Evolutionary conservation across 1,140 invertebrate genomes (phyloP), one percentile per base, ranked within the genome.

Genomic region (Bombus superbus): DNA sequence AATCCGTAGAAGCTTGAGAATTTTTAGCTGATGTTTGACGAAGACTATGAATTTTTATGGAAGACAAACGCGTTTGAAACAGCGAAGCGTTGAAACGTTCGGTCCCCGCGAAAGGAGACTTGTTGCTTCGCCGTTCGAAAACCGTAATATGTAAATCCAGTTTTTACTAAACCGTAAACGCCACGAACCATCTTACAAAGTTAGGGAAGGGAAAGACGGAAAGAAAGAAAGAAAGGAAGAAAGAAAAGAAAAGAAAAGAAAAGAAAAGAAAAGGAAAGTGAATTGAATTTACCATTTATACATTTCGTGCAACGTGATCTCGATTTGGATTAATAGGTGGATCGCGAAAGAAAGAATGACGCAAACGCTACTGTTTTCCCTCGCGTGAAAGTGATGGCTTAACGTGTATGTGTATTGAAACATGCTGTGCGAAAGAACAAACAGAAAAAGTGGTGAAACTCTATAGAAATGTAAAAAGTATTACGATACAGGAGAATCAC

Each of bases 271-370:
- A 38, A 40, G 9, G 22, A 40, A 28, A 69, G 38, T 15, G 11
- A 28, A 71, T 40, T 13, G 10, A 40, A 68, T 18, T 40, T 28
- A 4, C 25, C 2, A 25, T n/a, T 42, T 42, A 68, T 25, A 42
- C 10, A 22, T 13, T 18, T 28, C 42, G 10, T 40, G 68, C 18
- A 25, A 38, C 69, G 18, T 9, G 40, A 13, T 42, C 40, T 71
- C 11, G 69, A 40, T 42, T 18, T 40, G 25, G 3, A 25, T 42
- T 72, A 72, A 72, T n/a, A 42, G 38, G 38, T 69, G 68, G 3
- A 71, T 71, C 69, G 69, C 69, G 69, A 72, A 72, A 72, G 69
- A 42, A 42, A 72, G 69, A 42, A 72, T 72, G 42, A 42, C 40
- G 69, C 40, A 72, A 72, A 72, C 3, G 25, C 40, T n/a, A 35